phyloP scores from a whole-genome alignment of 2,888 invertebrate genomes.

The Brenthis daphne region DNA sequence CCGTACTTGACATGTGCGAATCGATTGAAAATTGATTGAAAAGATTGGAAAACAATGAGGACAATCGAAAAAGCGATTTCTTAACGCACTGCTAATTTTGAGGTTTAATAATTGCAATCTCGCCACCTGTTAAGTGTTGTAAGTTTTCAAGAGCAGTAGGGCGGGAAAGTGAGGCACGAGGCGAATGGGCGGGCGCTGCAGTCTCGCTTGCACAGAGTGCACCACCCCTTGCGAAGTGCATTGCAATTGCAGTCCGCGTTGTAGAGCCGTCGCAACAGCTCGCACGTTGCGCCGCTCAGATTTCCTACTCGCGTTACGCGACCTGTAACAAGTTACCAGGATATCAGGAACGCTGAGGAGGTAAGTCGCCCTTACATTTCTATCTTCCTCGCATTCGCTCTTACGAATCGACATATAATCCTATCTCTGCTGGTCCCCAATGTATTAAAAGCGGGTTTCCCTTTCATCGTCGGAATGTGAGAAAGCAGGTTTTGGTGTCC shows the following conservation, averaged over 20 bases:
- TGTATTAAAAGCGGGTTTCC: constrained; percentile 70
- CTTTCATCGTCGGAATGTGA: constrained; percentile 79
- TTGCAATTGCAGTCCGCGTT: constrained; percentile 70
- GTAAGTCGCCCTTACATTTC: constrained; percentile 71
- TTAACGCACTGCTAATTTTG: constrained; percentile 31
- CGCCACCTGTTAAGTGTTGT: constrained; percentile 49
- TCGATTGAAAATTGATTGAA: no score
- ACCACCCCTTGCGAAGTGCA: constrained; percentile 71
- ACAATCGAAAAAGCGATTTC: background rate
- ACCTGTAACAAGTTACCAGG: constrained; percentile 79
- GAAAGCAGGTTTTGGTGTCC: constrained; percentile 76
- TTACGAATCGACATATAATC: constrained; percentile 47
- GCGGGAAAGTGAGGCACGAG: constrained; percentile 80
- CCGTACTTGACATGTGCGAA: background rate
- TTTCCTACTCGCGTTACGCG: constrained; percentile 65
- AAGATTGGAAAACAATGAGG: background rate
- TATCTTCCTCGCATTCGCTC: constrained; percentile 62
- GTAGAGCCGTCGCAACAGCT: constrained; percentile 60
- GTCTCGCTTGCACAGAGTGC: constrained; percentile 80
- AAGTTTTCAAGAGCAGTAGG: constrained; percentile 69
- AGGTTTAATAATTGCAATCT: constrained; percentile 31
- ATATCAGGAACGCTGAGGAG: constrained; percentile 64
- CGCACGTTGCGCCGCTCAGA: constrained; percentile 60
- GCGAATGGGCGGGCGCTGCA: constrained; percentile 80
- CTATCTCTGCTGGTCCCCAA: constrained; percentile 51